Evolutionary conservation across 2,888 invertebrate genomes (phyloP).

Genomic region (Thysanoteuthis rhombus): DNA sequence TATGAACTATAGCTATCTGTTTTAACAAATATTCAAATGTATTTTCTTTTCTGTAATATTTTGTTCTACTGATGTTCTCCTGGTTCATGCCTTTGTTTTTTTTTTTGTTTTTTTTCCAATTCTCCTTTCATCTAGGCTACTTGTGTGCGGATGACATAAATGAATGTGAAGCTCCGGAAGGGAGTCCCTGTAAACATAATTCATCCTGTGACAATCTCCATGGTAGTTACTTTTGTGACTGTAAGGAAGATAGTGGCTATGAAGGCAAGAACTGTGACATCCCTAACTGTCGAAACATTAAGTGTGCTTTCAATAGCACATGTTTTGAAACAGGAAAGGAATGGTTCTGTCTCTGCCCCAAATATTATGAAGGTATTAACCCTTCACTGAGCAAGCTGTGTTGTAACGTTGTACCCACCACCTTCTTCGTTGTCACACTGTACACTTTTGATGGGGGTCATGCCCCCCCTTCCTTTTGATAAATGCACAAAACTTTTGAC

Average conservation of each 20-base stretch:
- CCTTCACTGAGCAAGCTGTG: not conserved
- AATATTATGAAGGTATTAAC: slow-evolving; percentile 48
- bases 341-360: slow-evolving; percentile 44
- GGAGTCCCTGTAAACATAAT: slow-evolving; percentile 70
- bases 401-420: not conserved
- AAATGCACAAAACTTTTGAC: too few species aligned
- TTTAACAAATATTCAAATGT: too few species aligned
- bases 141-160: slow-evolving; percentile 33
- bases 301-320: slow-evolving; percentile 47
- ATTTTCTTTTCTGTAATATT: not conserved
- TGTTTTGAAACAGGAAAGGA: slow-evolving; percentile 38
- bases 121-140: slow-evolving; percentile 25
- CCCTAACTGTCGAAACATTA: slow-evolving; percentile 44
- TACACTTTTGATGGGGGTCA: not conserved
- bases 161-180: slow-evolving; percentile 1
- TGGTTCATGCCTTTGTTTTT: not conserved
- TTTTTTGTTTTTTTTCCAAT: not conserved
- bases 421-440: not conserved
- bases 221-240: slow-evolving; percentile 54
- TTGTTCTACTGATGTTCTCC: not conserved
- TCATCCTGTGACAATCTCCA: slow-evolving; percentile 70
- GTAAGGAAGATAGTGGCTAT: slow-evolving; percentile 49
- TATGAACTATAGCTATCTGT: too few species aligned
- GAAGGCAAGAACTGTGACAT: slow-evolving; percentile 48
- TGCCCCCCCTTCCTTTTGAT: not conserved